Base-by-base conservation (phyloP, 2,888 invertebrate genomes). In the Clivina fossor region DNA sequence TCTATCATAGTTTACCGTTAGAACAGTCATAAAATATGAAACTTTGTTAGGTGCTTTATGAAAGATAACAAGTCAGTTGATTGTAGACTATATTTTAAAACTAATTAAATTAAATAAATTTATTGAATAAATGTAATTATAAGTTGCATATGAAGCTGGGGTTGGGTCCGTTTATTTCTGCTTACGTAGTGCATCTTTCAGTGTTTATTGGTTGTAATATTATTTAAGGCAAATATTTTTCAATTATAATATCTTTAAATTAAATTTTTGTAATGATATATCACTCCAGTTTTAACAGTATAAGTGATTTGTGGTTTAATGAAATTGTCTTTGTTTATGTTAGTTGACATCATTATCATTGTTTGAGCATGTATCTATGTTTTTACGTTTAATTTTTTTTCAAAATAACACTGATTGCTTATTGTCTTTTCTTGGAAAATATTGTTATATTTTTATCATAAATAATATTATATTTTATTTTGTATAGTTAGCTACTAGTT, bases 1-100 rank as follows among this genome's bases (percentile, higher is more conserved):
- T 59, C 61, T 59, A 43, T 51, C 63, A 56, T 63, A 62, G 57
- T 63, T 62, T 65, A 68, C 70, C 69, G 70, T 70, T 70, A 69
- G 35, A 41, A 33, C 33, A 40, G 43, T 20, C 22, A 40, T 24
- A n/a, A n/a, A n/a, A n/a, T n/a, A n/a, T n/a, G n/a, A n/a, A n/a
- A n/a, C n/a, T n/a, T n/a, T n/a, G n/a, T n/a, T n/a, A n/a, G n/a
- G n/a, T n/a, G n/a, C n/a, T n/a, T n/a, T n/a, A n/a, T n/a, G n/a
- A n/a, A n/a, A n/a, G n/a, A n/a, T n/a, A n/a, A n/a, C n/a, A n/a
- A n/a, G n/a, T n/a, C n/a, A n/a, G n/a, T n/a, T n/a, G n/a, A n/a
- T n/a, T n/a, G n/a, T n/a, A n/a, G n/a, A n/a, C n/a, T n/a, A n/a
- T n/a, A n/a, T n/a, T n/a, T n/a, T n/a, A n/a, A n/a, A n/a, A n/a